Evolutionary conservation across 2,113 vertebrate species (phyloP).

Genomic region (Tragelaphus buxtoni): DNA sequence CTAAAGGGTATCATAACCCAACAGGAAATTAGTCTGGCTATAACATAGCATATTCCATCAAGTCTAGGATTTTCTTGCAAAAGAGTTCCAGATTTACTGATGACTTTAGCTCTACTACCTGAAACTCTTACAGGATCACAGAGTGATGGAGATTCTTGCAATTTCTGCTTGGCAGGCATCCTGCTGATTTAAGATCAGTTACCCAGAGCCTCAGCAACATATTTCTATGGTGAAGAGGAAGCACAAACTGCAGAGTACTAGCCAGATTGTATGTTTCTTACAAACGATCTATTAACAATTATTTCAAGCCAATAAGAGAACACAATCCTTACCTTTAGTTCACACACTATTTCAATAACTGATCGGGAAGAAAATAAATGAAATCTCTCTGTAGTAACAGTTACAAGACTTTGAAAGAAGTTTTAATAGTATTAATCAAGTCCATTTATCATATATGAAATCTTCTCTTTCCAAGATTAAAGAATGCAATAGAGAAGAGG

Average conservation of each 20-base stretch:
- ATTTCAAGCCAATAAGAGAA: constrained; percentile 68
- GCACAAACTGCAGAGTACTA: background rate
- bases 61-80: constrained; percentile 36
- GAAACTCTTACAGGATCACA: background rate
- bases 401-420: constrained; percentile 48
- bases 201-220: background rate
- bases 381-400: constrained; percentile 60
- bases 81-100: background rate
- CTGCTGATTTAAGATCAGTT: constrained; percentile 15
- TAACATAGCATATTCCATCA: background rate
- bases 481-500: constrained; percentile 1
- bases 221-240: constrained; percentile 41
- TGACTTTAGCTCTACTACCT: constrained; percentile 7
- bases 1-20: background rate
- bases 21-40: background rate
- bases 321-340: constrained; percentile 62
- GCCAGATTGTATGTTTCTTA: constrained; percentile 59
- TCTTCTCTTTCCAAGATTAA: constrained; percentile 45
- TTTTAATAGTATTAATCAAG: constrained; percentile 47
- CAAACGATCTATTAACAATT: constrained; percentile 56
- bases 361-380: constrained; percentile 64
- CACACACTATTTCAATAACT: constrained; percentile 62
- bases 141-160: background rate
- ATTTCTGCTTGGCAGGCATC: constrained; percentile 15
- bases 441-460: constrained; percentile 33